Base-by-base conservation (phyloP, 2,113 vertebrate genomes). In the Mirza zaza region DNA sequence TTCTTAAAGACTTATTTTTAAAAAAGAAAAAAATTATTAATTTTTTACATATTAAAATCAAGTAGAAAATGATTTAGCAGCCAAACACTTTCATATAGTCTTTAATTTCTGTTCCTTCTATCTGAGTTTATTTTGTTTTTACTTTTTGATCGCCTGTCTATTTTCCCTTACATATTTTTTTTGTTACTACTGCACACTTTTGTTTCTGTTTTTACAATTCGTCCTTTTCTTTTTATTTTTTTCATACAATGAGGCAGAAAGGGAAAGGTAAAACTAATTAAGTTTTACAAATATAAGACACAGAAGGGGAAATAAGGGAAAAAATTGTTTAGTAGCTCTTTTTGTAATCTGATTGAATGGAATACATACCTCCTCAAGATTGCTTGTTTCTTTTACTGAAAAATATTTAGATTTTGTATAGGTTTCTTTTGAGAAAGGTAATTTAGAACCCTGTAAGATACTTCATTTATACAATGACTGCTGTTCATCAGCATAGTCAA, bases 11-110 rank as follows among this genome's bases (percentile, higher is more conserved):
- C 13, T 55, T 59, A n/a, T 86, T 82, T 81, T 55, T 57, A 4
- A 84, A 79, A 8, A 85, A 57, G 1, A 29, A 73, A 81, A 63
- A 12, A 89, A 5, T 42, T 48, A 87, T 65, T 48, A 45, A 57
- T 73, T 71, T 76, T 81, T 71, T 68, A 59, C n/a, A 21, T 87
- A 68, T 32, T 52, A 77, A 70, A 84, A 84, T 79, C 11, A 70
- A 70, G 5, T 89, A 76, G 39, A 59, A 71, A 29, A 65, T 45
- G 8, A 61, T n/a, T 90, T 70, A 89, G 11, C 13, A 63, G 8
- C 34, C 34, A 65, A 45, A 8, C 6, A 57, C 36, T 59, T 77
- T 84, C 17, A 70, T 12, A 52, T 29, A 29, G 67, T 52, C 50
- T 23, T 87, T 89, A 29, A 63, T 70, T 83, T 88, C 17, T 67